A percentile compares a stretch with the other conserved stretches of the same genome.
Evolutionary conservation across 2,113 vertebrate genomes (phyloP).

Genomic region (Gymnogyps californianus): DNA sequence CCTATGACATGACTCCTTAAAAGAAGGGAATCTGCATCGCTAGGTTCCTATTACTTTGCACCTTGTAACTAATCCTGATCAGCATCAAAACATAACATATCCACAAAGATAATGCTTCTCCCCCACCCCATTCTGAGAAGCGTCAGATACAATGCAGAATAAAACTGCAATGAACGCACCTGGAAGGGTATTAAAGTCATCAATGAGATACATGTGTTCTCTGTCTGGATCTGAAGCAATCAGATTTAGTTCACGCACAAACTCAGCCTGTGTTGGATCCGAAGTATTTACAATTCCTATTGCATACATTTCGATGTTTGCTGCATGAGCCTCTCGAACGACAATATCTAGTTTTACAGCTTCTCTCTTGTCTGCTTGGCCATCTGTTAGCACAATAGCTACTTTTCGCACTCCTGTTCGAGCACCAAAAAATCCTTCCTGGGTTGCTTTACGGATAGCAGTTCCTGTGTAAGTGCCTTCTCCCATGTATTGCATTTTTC

Average conservation of each 20-base stretch:
- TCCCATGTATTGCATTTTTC: constrained; percentile 87
- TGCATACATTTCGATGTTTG: constrained; percentile 90
- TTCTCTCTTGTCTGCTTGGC: constrained; percentile 88
- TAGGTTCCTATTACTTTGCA: neutral
- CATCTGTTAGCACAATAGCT: constrained; percentile 88
- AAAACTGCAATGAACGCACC: constrained; percentile 62
- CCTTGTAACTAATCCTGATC: neutral
- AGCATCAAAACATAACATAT: neutral
- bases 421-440: constrained; percentile 85
- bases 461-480: constrained; percentile 90
- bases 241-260: constrained; percentile 85
- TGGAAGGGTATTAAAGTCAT: constrained; percentile 89
- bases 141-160: neutral
- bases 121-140: neutral
- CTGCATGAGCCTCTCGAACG: constrained; percentile 85
- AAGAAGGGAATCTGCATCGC: neutral
- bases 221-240: constrained; percentile 89
- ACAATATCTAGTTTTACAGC: constrained; percentile 84
- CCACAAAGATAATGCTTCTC: neutral
- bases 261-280: constrained; percentile 83
- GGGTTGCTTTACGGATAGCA: constrained; percentile 86
- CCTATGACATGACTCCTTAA: neutral
- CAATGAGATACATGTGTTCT: constrained; percentile 89
- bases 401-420: constrained; percentile 84
- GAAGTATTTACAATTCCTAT: constrained; percentile 87